Evolutionary conservation across 2,888 invertebrate species (phyloP), one percentile per base, ranked within the genome.

Genomic region (Pomacea canaliculata): DNA sequence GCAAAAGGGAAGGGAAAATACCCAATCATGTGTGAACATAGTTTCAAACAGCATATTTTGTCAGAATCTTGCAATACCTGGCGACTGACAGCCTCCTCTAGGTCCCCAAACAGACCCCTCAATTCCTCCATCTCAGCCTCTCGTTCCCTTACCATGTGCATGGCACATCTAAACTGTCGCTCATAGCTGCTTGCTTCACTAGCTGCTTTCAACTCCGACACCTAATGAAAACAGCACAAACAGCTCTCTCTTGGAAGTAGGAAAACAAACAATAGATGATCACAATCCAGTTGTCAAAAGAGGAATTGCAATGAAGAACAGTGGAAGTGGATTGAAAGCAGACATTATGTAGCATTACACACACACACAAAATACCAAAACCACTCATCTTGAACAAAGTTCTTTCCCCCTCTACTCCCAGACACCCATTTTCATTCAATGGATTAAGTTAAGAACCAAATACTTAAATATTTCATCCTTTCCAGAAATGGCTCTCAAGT

Each of bases 41-140:
- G 51, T 56, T 49, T n/a, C 23, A 65, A 27, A 59, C 8, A 46
- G 27, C 19, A 27, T n/a, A 65, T 3, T 16, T 10, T 56, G 51
- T 13, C 51, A 10, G 16, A 10, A 16, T 10, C 16, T 56, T 56
- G 51, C 51, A 56, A n/a, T 78, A 86, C 86, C 85, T 85, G 85
- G 51, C 84, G 74, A 27, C 73, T 70, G 27, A 79, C 79, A 5
- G 85, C 78, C 5, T 70, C 46, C 59, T 85, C 80, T 13, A 86
- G 72, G 59, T 84, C 84, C 7, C 80, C 81, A 18, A 82, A 66
- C 4, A 87, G 81, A 23, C 76, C 73, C 19, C 78, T 73, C 65
- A 82, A 83, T 72, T 85, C 82, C 19, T 82, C 78, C n/a, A 84
- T 56, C 68, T 85, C 84, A 46, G 80, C 80, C 76, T 87, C 82